Conservation (phyloP, 2,113 vertebrate genomes). For the Gambusia affinis region DNA sequence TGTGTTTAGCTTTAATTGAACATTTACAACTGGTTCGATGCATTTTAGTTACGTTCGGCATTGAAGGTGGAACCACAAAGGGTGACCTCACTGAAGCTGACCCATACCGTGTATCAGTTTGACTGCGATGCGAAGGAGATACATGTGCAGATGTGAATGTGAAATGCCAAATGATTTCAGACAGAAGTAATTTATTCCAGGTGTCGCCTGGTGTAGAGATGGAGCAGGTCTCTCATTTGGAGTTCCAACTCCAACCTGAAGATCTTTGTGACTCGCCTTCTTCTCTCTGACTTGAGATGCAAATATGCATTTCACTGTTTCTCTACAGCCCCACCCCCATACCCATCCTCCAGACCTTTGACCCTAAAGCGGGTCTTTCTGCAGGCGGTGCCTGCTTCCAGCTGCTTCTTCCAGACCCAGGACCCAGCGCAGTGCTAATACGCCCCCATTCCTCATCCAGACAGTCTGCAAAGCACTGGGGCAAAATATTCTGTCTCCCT, state of each 20-base stretch:
- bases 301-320: not conserved
- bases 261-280: not conserved
- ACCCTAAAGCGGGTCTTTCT: constrained; percentile 49
- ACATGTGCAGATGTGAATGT: not conserved
- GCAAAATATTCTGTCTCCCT: constrained; percentile 91
- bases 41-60: too few species aligned
- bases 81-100: too few species aligned
- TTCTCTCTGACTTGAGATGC: not conserved
- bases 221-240: not conserved
- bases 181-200: not conserved
- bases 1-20: not conserved
- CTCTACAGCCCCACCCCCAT: not conserved
- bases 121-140: too few species aligned
- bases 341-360: constrained; percentile 16
- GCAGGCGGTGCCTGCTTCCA: constrained; percentile 67
- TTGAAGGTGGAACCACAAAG: too few species aligned
- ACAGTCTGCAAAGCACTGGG: constrained; percentile 87
- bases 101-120: too few species aligned
- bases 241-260: not conserved
- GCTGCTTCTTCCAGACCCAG: constrained; percentile 51
- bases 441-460: constrained; percentile 88
- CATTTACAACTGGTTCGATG: not conserved
- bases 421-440: constrained; percentile 84
- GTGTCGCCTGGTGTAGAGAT: too few species aligned
- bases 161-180: not conserved